phyloP scores from a whole-genome alignment of 2,113 vertebrate species.

The Cephalopterus ornatus region DNA sequence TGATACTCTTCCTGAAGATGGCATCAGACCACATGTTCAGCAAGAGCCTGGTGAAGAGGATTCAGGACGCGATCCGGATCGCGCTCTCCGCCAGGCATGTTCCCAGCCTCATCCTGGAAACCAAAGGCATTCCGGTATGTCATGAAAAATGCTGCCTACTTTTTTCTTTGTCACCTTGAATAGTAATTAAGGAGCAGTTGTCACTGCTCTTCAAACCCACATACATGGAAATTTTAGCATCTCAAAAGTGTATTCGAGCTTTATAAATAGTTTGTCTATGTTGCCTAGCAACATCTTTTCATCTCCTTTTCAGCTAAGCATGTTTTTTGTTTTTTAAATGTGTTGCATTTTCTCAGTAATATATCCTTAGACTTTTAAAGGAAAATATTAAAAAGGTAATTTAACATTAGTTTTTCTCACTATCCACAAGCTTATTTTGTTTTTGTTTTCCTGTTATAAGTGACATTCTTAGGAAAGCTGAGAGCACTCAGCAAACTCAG shows the following conservation, averaged over 20 bases:
- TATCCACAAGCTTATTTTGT: background rate
- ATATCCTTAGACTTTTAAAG: background rate
- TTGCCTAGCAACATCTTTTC: conserved; percentile 58
- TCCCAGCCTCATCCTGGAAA: conserved; percentile 90
- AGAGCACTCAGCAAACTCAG: background rate
- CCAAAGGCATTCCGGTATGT: conserved; percentile 90
- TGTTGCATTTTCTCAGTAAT: background rate
- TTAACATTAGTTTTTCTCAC: background rate
- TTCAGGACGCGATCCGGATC: conserved; percentile 81
- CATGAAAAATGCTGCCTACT: background rate
- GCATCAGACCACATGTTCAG: conserved; percentile 75
- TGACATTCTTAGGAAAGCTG: background rate
- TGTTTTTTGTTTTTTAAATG: conserved; percentile 15
- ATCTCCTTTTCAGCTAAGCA: background rate
- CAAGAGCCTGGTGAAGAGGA: conserved; percentile 76
- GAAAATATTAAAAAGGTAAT: background rate
- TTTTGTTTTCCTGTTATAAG: background rate
- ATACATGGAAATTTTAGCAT: background rate
- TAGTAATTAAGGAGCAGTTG: conserved; percentile 52
- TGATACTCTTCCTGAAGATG: conserved; percentile 95
- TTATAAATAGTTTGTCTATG: conserved; percentile 51
- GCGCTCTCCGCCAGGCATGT: conserved; percentile 90
- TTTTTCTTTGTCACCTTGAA: conserved; percentile 48
- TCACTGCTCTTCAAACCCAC: conserved; percentile 51
- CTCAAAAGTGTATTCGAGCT: conserved; percentile 33